These are phyloP conservation scores for Athene cunicularia DNA, from an alignment of 2,113 vertebrate genomes.

Conservation along the genomic window DNA sequence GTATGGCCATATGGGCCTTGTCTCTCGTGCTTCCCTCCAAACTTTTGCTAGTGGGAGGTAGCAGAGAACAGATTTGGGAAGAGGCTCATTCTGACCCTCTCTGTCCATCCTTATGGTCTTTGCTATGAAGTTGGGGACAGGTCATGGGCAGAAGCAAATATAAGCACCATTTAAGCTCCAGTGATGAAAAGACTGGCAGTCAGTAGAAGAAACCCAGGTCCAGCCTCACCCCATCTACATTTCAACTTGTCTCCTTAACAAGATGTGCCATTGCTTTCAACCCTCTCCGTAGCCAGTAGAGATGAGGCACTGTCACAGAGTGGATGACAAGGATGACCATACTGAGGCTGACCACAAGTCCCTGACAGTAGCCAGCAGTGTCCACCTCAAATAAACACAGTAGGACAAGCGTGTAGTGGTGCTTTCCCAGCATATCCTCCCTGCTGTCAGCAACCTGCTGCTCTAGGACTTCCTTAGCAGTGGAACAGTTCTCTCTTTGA, in stretches of 20 bases:
- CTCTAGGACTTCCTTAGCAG: background rate
- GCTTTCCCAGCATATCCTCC: background rate
- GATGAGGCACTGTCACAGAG: background rate
- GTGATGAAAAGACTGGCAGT: background rate
- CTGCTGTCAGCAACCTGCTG: background rate
- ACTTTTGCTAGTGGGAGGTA: background rate
- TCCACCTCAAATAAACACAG: background rate
- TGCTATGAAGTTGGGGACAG: background rate
- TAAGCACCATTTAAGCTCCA: background rate
- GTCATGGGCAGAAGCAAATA: background rate
- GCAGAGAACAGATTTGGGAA: background rate
- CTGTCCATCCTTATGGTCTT: background rate
- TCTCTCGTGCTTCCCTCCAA: background rate
- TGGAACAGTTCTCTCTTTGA: background rate
- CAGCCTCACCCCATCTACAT: background rate
- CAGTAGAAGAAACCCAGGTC: background rate
- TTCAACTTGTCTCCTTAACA: background rate
- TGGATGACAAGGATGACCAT: rapidly evolving
- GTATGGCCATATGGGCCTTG: background rate
- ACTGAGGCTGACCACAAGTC: background rate
- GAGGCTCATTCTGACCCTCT: background rate
- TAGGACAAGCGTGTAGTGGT: background rate
- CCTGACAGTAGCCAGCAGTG: background rate
- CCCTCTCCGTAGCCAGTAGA: background rate
- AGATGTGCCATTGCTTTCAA: background rate